Percentiles rank a stretch among this genome's conserved stretches.
Conservation (phyloP, 35 echinoderm and acorn worm genomes). For the Heliocidaris tuberculata region DNA sequence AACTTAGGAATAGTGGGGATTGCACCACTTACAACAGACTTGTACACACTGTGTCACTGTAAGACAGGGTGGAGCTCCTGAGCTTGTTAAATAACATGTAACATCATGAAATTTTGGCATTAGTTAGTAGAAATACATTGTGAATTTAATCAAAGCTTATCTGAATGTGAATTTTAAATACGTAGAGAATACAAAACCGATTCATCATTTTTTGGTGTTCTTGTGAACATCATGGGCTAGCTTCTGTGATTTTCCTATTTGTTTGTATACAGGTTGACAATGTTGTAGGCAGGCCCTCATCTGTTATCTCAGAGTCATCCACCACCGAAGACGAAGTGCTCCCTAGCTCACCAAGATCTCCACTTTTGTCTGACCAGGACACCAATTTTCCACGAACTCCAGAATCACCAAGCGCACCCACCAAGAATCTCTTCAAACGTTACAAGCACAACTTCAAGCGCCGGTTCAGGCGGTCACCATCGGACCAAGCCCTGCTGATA, state of each 20-base stretch:
- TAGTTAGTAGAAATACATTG: no score
- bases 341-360: constrained; percentile 50
- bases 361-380: constrained; percentile 52
- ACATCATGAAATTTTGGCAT: no score
- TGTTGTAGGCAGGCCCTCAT: constrained; percentile 27
- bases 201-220: not conserved
- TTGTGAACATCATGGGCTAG: not conserved
- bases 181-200: not conserved
- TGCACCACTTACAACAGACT: no score
- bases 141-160: no score
- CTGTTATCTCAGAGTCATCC: constrained; percentile 16
- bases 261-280: not conserved
- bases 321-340: constrained; percentile 39
- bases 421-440: constrained; percentile 52
- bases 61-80: no score
- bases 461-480: constrained; percentile 51
- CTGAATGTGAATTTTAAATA: no score
- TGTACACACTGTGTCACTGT: no score
- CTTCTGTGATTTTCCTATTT: not conserved
- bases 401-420: constrained; percentile 40
- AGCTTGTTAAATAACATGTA: no score
- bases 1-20: no score
- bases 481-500: constrained; percentile 22
- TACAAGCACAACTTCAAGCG: constrained; percentile 51
- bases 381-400: constrained; percentile 28